Conservation (phyloP, 2,113 vertebrate species). For the Trichomycterus rosablanca region DNA sequence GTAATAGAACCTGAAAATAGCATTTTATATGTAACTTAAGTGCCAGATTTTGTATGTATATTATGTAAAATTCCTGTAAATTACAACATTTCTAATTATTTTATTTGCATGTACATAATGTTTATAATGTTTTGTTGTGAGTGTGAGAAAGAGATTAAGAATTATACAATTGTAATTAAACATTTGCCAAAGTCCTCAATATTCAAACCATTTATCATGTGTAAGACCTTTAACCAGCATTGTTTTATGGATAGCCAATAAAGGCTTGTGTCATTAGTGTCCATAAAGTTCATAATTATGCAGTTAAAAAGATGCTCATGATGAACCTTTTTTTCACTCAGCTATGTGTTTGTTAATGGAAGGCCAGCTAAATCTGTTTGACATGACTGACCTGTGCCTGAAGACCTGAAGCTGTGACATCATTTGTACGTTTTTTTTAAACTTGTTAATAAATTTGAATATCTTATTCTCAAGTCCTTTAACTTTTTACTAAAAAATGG, state of each 20-base stretch:
- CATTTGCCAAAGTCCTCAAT: constrained; percentile 49
- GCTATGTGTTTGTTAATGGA: constrained; percentile 36
- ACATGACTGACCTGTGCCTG: constrained; percentile 71
- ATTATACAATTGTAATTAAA: constrained; percentile 46
- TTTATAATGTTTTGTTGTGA: constrained; percentile 69
- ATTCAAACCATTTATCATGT: constrained; percentile 15
- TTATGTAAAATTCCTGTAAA: constrained; percentile 91
- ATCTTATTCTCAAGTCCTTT: no score
- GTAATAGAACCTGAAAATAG: constrained; percentile 39
- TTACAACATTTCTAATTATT: constrained; percentile 72
- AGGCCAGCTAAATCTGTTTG: constrained; percentile 54
- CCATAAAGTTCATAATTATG: neutral
- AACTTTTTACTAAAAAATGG: neutral
- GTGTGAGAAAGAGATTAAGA: constrained; percentile 22
- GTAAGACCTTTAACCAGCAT: constrained; percentile 7
- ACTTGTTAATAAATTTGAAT: constrained; percentile 73
- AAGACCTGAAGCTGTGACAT: constrained; percentile 78
- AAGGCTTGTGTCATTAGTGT: neutral
- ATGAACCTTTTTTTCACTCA: constrained; percentile 40
- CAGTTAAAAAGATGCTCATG: constrained; percentile 12
- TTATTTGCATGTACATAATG: constrained; percentile 91
- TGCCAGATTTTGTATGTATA: constrained; percentile 93
- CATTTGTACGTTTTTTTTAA: constrained; percentile 78
- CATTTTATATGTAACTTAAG: constrained; percentile 69
- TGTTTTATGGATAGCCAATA: constrained; percentile 1